A percentile compares a stretch with the other conserved stretches of the same genome.
Conservation (phyloP, 2,888 invertebrate species). For the Sphecodes monilicornis region DNA sequence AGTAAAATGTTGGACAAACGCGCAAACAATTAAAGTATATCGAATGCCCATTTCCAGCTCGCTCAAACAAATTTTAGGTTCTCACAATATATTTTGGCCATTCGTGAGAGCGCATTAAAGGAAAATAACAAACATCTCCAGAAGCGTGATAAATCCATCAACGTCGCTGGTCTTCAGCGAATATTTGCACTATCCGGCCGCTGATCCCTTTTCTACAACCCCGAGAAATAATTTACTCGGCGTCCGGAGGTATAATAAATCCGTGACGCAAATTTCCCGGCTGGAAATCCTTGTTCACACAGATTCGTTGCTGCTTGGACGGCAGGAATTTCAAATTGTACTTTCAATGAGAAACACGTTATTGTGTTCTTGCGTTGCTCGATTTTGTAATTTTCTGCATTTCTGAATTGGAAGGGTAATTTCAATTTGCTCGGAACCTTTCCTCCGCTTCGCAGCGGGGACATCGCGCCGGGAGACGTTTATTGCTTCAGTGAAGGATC, state of each 20-base stretch:
- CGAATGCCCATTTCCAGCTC: neutral
- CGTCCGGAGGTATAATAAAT: conserved; percentile 29
- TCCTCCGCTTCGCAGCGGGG: conserved; percentile 38
- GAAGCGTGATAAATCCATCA: conserved; percentile 23
- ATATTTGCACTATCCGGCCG: conserved; percentile 23
- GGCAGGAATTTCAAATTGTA: neutral
- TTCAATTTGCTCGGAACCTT: conserved; percentile 54
- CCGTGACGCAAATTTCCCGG: neutral
- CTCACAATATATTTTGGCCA: neutral
- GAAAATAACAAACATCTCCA: conserved; percentile 12
- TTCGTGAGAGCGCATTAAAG: neutral
- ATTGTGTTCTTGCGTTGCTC: conserved; percentile 1
- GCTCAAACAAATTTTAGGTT: neutral
- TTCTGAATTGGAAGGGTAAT: conserved; percentile 29
- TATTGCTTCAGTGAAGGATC: conserved; percentile 76
- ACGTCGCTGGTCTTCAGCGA: conserved; percentile 13
- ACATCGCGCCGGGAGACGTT: conserved; percentile 67
- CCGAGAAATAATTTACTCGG: neutral
- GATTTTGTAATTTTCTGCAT: conserved; percentile 1
- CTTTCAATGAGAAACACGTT: neutral
- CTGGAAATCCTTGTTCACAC: conserved; percentile 37
- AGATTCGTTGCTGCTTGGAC: conserved; percentile 24
- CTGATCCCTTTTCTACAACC: neutral
- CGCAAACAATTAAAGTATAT: neutral
- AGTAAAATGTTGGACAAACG: neutral